Conservation (phyloP, 2,797 vertebrate species). For the Manis javanica region DNA sequence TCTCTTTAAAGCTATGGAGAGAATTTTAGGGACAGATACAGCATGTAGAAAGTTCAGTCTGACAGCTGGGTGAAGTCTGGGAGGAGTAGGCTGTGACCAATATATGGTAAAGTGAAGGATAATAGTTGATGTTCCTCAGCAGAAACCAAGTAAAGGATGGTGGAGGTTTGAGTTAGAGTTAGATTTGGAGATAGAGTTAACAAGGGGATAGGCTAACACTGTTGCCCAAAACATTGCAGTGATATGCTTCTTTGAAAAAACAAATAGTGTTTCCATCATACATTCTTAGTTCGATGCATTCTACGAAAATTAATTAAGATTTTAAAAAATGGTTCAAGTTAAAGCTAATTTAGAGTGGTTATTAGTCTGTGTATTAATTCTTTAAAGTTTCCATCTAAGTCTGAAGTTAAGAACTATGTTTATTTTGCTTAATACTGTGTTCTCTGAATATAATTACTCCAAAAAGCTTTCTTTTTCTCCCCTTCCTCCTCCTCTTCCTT, state of each 20-base stretch:
- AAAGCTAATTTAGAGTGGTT: background rate
- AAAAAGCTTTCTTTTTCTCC: background rate
- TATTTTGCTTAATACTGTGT: background rate
- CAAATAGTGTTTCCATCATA: too few relatives aligned
- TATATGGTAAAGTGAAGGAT: background rate
- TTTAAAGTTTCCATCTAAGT: background rate
- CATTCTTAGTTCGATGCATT: too few relatives aligned
- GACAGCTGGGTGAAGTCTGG: background rate
- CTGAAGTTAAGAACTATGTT: background rate
- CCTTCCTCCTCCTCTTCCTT: accelerated
- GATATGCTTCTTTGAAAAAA: background rate
- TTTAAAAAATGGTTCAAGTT: too few relatives aligned
- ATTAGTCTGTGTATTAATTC: background rate
- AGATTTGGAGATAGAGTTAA: background rate
- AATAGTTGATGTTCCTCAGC: background rate
- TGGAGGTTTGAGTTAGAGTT: background rate
- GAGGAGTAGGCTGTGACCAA: accelerated
- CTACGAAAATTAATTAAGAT: too few relatives aligned
- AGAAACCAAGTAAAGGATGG: background rate
- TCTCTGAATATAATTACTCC: background rate
- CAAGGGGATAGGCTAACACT: background rate
- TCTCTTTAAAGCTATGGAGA: background rate
- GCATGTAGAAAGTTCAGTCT: background rate
- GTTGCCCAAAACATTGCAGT: background rate
- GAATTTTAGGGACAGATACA: background rate